Conservation (phyloP, 2,113 vertebrate species). For the Egretta garzetta region DNA sequence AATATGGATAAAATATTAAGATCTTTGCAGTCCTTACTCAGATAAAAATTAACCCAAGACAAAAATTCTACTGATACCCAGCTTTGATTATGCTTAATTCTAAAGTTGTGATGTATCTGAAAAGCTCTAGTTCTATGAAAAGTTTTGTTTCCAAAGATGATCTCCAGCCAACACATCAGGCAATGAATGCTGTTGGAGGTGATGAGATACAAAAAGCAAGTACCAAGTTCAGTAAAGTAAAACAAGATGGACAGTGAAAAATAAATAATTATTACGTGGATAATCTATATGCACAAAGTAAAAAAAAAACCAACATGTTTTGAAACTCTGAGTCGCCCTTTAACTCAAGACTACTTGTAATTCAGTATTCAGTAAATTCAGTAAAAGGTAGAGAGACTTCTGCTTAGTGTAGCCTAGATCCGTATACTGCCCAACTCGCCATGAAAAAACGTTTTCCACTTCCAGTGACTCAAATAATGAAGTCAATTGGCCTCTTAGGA, state of each 20-base stretch:
- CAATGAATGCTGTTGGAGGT: background rate
- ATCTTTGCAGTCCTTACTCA: background rate
- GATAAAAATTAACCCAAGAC: background rate
- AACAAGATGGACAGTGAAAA: background rate
- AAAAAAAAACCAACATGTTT: background rate
- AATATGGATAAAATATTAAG: background rate
- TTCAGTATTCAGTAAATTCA: too few species aligned
- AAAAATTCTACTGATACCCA: background rate
- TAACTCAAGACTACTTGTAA: background rate
- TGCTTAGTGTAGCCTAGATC: background rate
- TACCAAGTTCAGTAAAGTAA: background rate
- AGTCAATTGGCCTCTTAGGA: background rate
- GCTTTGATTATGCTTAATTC: background rate
- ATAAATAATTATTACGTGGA: background rate
- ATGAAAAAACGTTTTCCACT: background rate
- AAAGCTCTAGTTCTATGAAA: background rate
- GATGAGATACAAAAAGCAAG: background rate
- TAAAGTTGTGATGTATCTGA: background rate
- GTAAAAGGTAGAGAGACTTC: background rate
- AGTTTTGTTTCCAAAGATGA: background rate
- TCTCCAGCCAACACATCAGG: background rate
- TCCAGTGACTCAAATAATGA: background rate
- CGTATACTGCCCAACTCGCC: background rate
- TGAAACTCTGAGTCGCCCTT: background rate
- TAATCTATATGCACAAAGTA: background rate